These are phyloP conservation scores for Stichodactyla mertensii DNA, from an alignment of 64 coral and sea anemone species.

Conservation along the genomic window DNA sequence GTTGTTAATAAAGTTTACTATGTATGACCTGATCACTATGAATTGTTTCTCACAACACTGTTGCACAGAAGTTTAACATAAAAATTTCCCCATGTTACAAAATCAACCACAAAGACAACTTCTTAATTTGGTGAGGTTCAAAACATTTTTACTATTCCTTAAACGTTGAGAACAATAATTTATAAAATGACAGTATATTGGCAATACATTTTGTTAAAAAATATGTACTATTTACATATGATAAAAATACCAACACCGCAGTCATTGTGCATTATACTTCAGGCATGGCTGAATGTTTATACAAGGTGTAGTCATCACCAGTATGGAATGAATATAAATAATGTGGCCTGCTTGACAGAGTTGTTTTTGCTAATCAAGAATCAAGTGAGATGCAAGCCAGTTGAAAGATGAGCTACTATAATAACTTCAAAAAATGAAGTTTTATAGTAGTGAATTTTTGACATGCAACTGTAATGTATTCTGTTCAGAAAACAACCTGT, in stretches of 20 bases:
- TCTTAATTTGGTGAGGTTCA: slow-evolving; percentile 36
- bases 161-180: slow-evolving; percentile 71
- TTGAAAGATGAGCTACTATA: background rate
- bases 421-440: background rate
- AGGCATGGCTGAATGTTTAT: slow-evolving; percentile 26
- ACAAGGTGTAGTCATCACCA: slow-evolving; percentile 29
- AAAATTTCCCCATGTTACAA: no score
- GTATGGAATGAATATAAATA: slow-evolving; percentile 16
- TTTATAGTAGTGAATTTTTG: no score
- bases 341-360: background rate
- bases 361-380: slow-evolving; percentile 18
- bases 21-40: no score
- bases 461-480: no score
- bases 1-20: no score
- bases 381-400: background rate
- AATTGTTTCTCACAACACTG: no score
- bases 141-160: slow-evolving; percentile 67
- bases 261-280: slow-evolving; percentile 5
- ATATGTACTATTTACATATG: slow-evolving; percentile 74
- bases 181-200: slow-evolving; percentile 63
- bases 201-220: slow-evolving; percentile 65
- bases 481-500: background rate
- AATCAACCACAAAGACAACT: slow-evolving; percentile 14
- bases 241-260: slow-evolving; percentile 72
- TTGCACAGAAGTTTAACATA: no score